These are phyloP conservation scores for Terebella lapidaria DNA, from an alignment of 2,888 invertebrate species.

Conservation along the genomic window DNA sequence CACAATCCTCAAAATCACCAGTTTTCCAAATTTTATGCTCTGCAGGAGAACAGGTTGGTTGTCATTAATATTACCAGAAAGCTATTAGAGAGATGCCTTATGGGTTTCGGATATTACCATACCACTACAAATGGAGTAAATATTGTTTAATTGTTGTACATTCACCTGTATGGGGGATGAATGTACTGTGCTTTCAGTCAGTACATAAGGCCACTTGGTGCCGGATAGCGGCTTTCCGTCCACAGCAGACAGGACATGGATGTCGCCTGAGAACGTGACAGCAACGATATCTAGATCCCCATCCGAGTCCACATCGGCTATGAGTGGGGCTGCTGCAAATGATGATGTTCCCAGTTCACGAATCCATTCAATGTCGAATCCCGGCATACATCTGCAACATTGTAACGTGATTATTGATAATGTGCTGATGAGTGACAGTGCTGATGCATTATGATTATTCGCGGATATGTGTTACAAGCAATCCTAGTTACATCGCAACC, in stretches of 20 bases:
- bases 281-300: conserved; percentile 40
- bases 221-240: conserved; percentile 31
- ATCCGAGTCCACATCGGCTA: conserved; percentile 43
- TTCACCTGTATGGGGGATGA: conserved; percentile 44
- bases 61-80: too few relatives aligned
- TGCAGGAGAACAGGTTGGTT: too few relatives aligned
- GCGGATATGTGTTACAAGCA: too few relatives aligned
- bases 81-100: too few relatives aligned
- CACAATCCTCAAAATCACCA: too few relatives aligned
- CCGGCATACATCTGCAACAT: conserved; percentile 21
- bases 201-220: conserved; percentile 41
- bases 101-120: too few relatives aligned
- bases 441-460: too few relatives aligned
- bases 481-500: too few relatives aligned
- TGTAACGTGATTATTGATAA: too few relatives aligned
- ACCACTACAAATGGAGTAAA: too few relatives aligned
- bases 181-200: conserved; percentile 38
- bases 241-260: conserved; percentile 37
- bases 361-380: conserved; percentile 39
- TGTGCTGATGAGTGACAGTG: too few relatives aligned
- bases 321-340: conserved; percentile 41
- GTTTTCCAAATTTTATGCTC: too few relatives aligned
- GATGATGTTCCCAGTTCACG: conserved; percentile 42
- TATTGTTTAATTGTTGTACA: background rate
- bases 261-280: conserved; percentile 40